Evolutionary conservation across 2,113 vertebrate species (phyloP).

Genomic region (Pseudolaguvia tuberculata): DNA sequence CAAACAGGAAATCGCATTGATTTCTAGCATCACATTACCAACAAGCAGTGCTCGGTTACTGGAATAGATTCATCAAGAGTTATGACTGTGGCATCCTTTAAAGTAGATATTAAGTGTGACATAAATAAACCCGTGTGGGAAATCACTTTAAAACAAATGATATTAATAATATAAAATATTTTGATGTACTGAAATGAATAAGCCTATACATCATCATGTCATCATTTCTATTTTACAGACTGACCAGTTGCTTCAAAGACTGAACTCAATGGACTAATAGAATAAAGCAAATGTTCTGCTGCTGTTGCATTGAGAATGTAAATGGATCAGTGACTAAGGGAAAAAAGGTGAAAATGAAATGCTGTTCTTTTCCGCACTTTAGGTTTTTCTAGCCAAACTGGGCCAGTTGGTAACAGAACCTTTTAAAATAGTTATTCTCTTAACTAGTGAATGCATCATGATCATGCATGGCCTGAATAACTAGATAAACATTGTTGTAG

Average conservation of each 20-base stretch:
- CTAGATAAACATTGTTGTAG: neutral
- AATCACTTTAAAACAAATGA: neutral
- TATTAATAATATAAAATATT: neutral
- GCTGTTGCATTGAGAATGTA: slow-evolving; percentile 1
- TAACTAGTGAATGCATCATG: neutral
- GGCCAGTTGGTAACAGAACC: slow-evolving; percentile 17
- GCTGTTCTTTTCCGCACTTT: slow-evolving; percentile 17
- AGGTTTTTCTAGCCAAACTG: slow-evolving; percentile 4
- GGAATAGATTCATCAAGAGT: neutral
- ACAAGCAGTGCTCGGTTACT: neutral
- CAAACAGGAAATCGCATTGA: neutral
- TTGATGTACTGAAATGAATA: neutral
- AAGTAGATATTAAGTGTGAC: neutral
- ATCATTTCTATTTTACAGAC: slow-evolving; percentile 55
- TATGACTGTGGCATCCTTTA: neutral
- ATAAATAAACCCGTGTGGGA: too few relatives aligned
- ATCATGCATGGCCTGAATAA: neutral
- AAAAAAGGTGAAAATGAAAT: slow-evolving; percentile 26
- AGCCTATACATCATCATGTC: neutral
- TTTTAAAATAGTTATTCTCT: slow-evolving; percentile 6
- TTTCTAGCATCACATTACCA: neutral
- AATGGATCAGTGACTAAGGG: slow-evolving; percentile 9
- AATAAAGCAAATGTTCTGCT: slow-evolving; percentile 32
- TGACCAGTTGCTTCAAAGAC: slow-evolving; percentile 66
- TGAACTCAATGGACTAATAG: slow-evolving; percentile 62